These are phyloP conservation scores for Phalloptychus januarius DNA, from an alignment of 2,797 vertebrate genomes.

Conservation along the genomic window DNA sequence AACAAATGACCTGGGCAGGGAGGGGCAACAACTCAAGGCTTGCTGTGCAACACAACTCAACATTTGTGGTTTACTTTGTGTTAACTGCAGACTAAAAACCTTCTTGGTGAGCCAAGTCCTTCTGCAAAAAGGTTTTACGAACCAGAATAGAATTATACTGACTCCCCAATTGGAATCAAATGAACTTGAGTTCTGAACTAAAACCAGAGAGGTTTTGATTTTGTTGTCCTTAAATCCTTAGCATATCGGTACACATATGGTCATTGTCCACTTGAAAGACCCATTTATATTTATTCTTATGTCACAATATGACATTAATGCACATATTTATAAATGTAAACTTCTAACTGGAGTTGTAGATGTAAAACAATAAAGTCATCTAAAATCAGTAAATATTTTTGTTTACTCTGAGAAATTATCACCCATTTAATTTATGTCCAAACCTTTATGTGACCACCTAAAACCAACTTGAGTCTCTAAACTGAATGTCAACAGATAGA, in stretches of 20 bases:
- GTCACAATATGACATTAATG: not conserved
- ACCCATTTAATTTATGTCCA: not conserved
- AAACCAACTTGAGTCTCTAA: not conserved
- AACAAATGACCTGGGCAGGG: constrained; percentile 82
- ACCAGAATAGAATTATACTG: not conserved
- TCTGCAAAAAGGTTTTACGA: not conserved
- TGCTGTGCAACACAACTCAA: constrained; percentile 48
- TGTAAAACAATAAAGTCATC: not conserved
- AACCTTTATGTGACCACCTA: not conserved
- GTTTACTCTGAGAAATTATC: not conserved
- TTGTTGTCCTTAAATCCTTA: not conserved
- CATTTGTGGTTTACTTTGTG: constrained; percentile 42
- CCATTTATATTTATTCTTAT: not conserved
- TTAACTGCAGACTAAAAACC: constrained; percentile 31
- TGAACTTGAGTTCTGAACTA: not conserved
- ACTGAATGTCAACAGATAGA: not conserved
- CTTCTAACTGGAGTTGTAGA: not conserved
- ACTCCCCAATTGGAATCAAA: not conserved
- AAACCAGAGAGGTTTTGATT: not conserved
- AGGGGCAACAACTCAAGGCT: constrained; percentile 79
- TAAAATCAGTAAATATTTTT: not conserved
- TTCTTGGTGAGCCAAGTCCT: not conserved
- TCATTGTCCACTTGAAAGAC: not conserved
- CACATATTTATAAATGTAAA: not conserved
- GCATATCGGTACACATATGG: too few relatives aligned